Evolutionary conservation across 2,888 invertebrate genomes (phyloP), one percentile per base, ranked within the genome.

Genomic region (Zygogramma bicolorata): DNA sequence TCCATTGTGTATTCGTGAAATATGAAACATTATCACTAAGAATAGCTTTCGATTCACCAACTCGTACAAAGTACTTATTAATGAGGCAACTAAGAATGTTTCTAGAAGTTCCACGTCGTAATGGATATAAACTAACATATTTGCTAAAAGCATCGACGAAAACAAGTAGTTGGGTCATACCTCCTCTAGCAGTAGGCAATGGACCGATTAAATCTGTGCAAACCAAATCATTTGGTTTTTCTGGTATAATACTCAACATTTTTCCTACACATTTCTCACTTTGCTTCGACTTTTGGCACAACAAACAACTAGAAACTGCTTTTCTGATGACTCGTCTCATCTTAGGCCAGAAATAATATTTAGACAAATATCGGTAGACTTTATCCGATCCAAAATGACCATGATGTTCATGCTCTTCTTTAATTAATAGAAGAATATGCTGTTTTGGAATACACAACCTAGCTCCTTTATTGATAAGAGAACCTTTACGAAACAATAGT

Each of bases 131-230:
- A 13, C 4, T 2, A 1, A 69, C 61, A 59, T 61, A 62, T 42
- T 69, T 69, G 34, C 66, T 73, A 18, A 66, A 69, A n/a, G 58
- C 69, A 38, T 73, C 73, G 1, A 73, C n/a, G n/a, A 15, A 2
- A 4, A 65, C 73, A 0, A 73, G 22, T 27, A 69, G 27, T 18
- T 59, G 40, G 6, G 53, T 60, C 3, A 31, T 49, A 1, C 65
- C 72, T n/a, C 22, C 58, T 27, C 65, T n/a, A 6, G 60, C 58
- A 2, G n/a, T 15, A 5, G 72, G 68, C 34, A 72, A 49, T 22
- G 72, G 72, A 3, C 72, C 72, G 53, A 72, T 68, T 13, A 72
- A 60, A 49, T 68, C 72, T 10, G 62, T 3, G 13, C 62, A 62
- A 25, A 63, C 31, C 13, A 68, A 20, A 22, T 68, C 59, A 60